Evolutionary conservation across 2,797 vertebrate genomes (phyloP).

Genomic region (Lacerta agilis): DNA sequence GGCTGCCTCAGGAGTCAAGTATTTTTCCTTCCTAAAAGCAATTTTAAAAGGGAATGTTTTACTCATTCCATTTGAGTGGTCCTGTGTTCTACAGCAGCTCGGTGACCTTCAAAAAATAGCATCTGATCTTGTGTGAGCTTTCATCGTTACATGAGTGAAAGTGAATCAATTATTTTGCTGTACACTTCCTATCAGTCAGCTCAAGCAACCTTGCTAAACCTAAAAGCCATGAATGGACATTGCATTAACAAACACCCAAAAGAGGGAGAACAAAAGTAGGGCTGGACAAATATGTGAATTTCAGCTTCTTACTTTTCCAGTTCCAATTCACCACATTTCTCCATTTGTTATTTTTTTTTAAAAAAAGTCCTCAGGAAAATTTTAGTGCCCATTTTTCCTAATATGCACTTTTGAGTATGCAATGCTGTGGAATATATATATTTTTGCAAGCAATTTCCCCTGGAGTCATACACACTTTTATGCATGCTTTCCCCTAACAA

Average conservation of each 20-base stretch:
- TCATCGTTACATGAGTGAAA: constrained; percentile 55
- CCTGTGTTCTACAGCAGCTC: constrained; percentile 19
- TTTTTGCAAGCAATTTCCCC: no score
- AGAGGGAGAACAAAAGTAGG: constrained; percentile 19
- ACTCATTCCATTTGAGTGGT: constrained; percentile 3
- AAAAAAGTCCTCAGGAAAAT: no score
- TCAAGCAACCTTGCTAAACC: constrained; percentile 40
- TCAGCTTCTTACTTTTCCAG: no score
- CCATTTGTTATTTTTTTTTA: no score
- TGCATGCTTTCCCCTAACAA: no score
- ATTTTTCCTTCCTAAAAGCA: not conserved
- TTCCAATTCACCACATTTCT: no score
- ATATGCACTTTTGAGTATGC: no score
- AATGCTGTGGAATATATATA: no score
- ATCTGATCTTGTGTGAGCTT: constrained; percentile 32
- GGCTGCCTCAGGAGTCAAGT: rapidly evolving
- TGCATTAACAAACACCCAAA: constrained; percentile 58
- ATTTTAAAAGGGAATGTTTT: not conserved
- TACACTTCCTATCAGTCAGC: constrained; percentile 52
- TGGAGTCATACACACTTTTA: no score
- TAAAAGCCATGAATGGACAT: constrained; percentile 51
- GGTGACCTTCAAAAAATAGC: constrained; percentile 49
- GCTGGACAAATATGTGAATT: no score
- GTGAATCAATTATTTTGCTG: constrained; percentile 38
- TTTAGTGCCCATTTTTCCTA: no score